Evolutionary conservation across 1,140 invertebrate genomes (phyloP), one percentile per base, ranked within the genome.

Genomic region (Lanistes nyassanus): DNA sequence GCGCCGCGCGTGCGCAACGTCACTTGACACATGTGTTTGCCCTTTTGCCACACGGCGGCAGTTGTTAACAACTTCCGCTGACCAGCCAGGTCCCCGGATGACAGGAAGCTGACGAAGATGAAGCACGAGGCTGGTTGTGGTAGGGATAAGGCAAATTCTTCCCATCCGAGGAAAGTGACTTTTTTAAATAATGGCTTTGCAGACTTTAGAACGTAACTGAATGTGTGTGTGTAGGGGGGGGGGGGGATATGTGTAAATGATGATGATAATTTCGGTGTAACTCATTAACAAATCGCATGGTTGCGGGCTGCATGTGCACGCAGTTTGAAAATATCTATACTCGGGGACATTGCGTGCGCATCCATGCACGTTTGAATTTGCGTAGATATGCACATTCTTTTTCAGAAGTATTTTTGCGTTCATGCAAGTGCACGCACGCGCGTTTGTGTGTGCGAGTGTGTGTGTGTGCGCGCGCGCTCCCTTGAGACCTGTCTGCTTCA

Each of bases 51-150:
- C 64, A 60, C 65, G 73, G 55, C 42, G 73, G 73, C 73, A 68
- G 64, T 75, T 68, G 73, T 56, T 75, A 75, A 75, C 73, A 75
- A 75, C 73, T 75, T 75, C 73, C 73, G 73, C 64, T 75, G 73
- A 66, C 73, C 73, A 66, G 73, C 73, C 53, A 51, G 56, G 55
- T 53, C 31, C 70, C 70, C 70, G 70, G 70, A 72, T 72, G 70
- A 72, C 60, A 53, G 70, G 56, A 72, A 62, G 56, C 42, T 58
- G 70, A 72, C 34, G 53, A 62, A 72, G 70, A 72, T 72, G 56
- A 55, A 72, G 55, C n/a, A 36, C 56, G 29, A 47, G 42, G 42
- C n/a, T 13, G 51, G 51, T 11, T 13, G 51, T 13, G 51, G 23
- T 11, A 60, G 56, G 29, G 9, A 23, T n/a, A 60, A 7, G n/a